phyloP scores from a whole-genome alignment of 2,888 invertebrate species.

The Ephialtes manifestator region DNA sequence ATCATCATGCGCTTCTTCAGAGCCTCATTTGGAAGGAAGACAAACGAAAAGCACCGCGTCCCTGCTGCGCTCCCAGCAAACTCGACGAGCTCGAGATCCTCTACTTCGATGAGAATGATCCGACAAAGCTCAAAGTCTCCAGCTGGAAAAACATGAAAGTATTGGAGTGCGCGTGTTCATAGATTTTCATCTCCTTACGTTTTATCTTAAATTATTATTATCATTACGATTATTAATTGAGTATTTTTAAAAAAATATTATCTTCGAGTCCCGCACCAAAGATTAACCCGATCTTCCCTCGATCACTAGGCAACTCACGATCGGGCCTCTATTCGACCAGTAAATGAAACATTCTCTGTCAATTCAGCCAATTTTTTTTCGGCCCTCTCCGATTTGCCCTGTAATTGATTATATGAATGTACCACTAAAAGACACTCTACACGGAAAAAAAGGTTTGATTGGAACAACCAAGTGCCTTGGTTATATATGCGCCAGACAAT shows the following conservation, averaged over 20 bases:
- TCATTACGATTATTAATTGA: slow-evolving; percentile 8
- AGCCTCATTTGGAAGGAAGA: slow-evolving; percentile 90
- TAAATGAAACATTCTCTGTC: no score
- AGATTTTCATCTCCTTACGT: slow-evolving; percentile 69
- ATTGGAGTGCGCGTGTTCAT: slow-evolving; percentile 91
- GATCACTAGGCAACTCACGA: slow-evolving; percentile 2
- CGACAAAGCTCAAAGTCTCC: slow-evolving; percentile 89
- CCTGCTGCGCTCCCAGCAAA: slow-evolving; percentile 91
- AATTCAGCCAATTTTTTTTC: no score
- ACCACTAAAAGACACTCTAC: no score
- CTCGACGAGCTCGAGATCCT: slow-evolving; percentile 89
- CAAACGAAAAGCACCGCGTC: slow-evolving; percentile 87
- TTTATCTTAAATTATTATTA: slow-evolving; percentile 1
- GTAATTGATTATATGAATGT: no score
- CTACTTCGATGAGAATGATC: slow-evolving; percentile 89
- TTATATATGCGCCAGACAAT: no score
- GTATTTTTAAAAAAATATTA: slow-evolving; percentile 23
- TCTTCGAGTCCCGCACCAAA: slow-evolving; percentile 57
- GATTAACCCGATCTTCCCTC: slow-evolving; percentile 49
- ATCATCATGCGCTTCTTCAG: slow-evolving; percentile 91
- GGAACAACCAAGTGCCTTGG: no score
- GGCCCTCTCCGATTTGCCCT: no score
- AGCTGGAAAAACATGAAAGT: slow-evolving; percentile 91
- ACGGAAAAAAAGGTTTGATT: no score
- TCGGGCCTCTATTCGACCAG: neutral